Evolutionary conservation across 2,797 vertebrate species (phyloP), one percentile per base, ranked within the genome.

Genomic region (Columba guinea): DNA sequence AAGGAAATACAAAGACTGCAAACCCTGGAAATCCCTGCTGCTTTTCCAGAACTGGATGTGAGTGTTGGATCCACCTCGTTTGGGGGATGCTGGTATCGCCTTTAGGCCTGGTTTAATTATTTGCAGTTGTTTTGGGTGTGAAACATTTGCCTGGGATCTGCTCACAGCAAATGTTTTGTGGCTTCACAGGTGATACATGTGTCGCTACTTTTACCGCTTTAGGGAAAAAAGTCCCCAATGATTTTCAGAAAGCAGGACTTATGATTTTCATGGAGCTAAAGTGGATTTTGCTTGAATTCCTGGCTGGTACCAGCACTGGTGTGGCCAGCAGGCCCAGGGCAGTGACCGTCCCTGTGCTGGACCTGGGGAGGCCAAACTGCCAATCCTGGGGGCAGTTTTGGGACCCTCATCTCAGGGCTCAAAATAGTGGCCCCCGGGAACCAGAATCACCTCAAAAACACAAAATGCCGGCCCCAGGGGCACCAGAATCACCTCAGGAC

Each of bases 211-310:
- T 22, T 46, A 10, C n/a, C n/a, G 23, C 27, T 68, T 7, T 52
- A 0, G 5, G 20, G 26, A 5, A 49, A 34, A 49, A 8, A 41
- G 2, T 6, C 8, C 28, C 18, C 9, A 4, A 7, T 65, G 26
- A 8, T 20, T 49, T 55, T 12, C 22, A 11, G 13, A 23, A 37
- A 64, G 32, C 10, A 67, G 46, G 27, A 8, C 3, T 1, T 51
- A 27, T 10, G 30, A 3, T 83, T 83, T 87, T 53, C 32, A 11
- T 9, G 51, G 46, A 4, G 30, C 10, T 52, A 8, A 37, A 44
- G 3, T 26, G 16, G 11, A 23, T 67, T 82, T 82, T 35, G 12
- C 27, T 79, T 28, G 26, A 46, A 48, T 41, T 59, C 60, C 60
- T 20, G 60, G 60, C 52, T 3, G 35, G 27, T 2, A 3, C 19